Percentiles rank a stretch among this genome's conserved stretches.
Evolutionary conservation across 2,113 vertebrate genomes (phyloP).

Genomic region (Garra rufa): DNA sequence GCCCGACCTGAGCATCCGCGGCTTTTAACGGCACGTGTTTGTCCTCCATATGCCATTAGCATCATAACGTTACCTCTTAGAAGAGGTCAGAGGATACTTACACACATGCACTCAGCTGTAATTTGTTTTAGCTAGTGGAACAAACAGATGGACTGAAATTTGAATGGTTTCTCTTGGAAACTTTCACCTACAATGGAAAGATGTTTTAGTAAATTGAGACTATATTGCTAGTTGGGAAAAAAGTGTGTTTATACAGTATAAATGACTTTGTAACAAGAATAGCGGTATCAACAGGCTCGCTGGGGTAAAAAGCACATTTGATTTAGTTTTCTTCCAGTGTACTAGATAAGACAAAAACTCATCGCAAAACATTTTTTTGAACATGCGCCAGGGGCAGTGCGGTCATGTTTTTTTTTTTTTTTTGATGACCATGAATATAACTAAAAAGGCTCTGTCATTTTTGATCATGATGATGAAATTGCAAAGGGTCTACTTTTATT

Average conservation of each 20-base stretch:
- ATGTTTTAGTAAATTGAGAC: background rate
- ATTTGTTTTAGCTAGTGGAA: slow-evolving; percentile 10
- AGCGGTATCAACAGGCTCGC: background rate
- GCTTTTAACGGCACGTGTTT: slow-evolving; percentile 8
- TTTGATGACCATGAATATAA: too few species aligned
- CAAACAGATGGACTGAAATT: slow-evolving; percentile 13
- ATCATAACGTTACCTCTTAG: background rate
- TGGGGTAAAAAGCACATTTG: background rate
- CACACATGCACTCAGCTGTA: background rate
- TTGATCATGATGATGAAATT: too few species aligned
- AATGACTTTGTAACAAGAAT: background rate
- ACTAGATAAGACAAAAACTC: background rate
- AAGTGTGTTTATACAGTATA: background rate
- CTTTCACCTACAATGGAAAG: too few species aligned
- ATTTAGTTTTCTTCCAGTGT: background rate
- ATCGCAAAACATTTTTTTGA: background rate
- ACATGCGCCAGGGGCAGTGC: too few species aligned
- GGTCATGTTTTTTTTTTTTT: too few species aligned
- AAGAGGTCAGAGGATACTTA: slow-evolving; percentile 4
- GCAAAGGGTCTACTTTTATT: too few species aligned
- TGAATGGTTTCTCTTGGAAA: background rate
- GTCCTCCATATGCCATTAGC: slow-evolving; percentile 14
- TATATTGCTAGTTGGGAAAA: background rate
- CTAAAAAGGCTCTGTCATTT: too few species aligned
- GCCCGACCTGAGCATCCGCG: background rate